A percentile compares a stretch with the other conserved stretches of the same genome.
Evolutionary conservation across 1,140 invertebrate species (phyloP).

Genomic region (Aphelinus atriplicis): DNA sequence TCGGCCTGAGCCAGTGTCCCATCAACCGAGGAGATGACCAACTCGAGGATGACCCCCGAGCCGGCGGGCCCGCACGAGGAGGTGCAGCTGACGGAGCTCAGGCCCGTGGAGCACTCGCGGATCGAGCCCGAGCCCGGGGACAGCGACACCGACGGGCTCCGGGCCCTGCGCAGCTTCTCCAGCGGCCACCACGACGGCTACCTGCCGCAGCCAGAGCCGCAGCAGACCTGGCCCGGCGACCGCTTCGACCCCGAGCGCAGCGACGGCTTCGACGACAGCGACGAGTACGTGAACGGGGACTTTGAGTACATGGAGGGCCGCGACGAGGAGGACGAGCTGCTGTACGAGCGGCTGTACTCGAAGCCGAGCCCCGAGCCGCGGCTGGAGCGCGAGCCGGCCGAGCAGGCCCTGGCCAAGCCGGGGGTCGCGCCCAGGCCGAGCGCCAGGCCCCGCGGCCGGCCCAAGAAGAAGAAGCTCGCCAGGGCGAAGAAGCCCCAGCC

Average conservation of each 20-base stretch:
- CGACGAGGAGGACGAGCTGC: conserved; percentile 45
- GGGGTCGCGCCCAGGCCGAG: not conserved
- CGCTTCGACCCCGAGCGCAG: not conserved
- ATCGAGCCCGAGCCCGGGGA: conserved; percentile 48
- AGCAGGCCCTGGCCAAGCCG: not conserved
- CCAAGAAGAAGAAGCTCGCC: conserved; percentile 11
- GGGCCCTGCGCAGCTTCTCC: conserved; percentile 55
- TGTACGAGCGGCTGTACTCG: conserved; percentile 39
- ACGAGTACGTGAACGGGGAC: conserved; percentile 25
- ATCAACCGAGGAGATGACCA: conserved; percentile 46
- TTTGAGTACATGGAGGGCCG: conserved; percentile 24
- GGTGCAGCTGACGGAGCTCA: conserved; percentile 59
- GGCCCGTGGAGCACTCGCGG: conserved; percentile 59
- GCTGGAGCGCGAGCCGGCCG: not conserved
- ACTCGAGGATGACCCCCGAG: conserved; percentile 43
- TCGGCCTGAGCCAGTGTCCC: not conserved
- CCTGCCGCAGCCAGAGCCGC: not conserved
- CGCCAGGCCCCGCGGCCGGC: conserved; percentile 19
- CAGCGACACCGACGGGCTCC: conserved; percentile 54
- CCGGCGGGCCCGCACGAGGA: conserved; percentile 48
- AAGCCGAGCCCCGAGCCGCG: conserved; percentile 17
- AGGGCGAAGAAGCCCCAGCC: not conserved
- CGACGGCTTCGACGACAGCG: conserved; percentile 13
- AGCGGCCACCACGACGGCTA: conserved; percentile 35
- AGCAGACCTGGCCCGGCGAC: not conserved